phyloP scores from a whole-genome alignment of 64 coral and sea anemone genomes.

The Actinia tenebrosa region DNA sequence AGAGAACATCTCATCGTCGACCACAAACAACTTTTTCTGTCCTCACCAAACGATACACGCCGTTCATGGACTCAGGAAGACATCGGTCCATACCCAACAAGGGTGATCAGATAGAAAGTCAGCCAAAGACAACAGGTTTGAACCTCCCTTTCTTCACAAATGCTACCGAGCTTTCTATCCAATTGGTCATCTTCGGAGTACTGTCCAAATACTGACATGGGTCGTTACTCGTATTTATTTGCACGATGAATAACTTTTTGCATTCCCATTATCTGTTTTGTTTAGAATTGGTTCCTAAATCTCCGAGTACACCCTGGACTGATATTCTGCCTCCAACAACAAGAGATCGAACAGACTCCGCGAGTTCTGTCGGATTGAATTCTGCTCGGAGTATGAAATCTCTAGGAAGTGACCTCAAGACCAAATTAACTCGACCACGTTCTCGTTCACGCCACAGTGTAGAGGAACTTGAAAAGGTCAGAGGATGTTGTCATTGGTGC shows the following conservation, averaged over 20 bases:
- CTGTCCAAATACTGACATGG: no score
- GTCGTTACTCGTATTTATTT: background rate
- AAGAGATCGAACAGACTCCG: slow-evolving; percentile 31
- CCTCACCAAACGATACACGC: slow-evolving; percentile 3
- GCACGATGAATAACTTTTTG: background rate
- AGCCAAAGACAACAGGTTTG: background rate
- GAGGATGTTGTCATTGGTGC: background rate
- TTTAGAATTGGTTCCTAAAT: slow-evolving; percentile 28
- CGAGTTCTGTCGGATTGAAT: background rate
- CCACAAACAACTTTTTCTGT: background rate
- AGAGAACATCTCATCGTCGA: background rate
- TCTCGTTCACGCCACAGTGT: slow-evolving; percentile 29
- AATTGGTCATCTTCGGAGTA: no score
- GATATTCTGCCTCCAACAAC: slow-evolving; percentile 19
- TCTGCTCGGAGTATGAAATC: slow-evolving; percentile 44
- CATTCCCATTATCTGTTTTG: background rate
- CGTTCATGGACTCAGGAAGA: background rate
- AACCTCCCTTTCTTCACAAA: no score
- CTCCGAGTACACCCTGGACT: background rate
- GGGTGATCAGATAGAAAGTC: background rate
- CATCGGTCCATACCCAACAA: background rate
- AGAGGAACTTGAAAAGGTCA: slow-evolving; percentile 55
- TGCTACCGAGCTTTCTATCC: no score
- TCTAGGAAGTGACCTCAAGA: slow-evolving; percentile 36
- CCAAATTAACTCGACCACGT: slow-evolving; percentile 36